Percentiles rank a stretch among this genome's conserved stretches.
Evolutionary conservation across 2,113 vertebrate species (phyloP).

Genomic region (Lasiurus borealis): DNA sequence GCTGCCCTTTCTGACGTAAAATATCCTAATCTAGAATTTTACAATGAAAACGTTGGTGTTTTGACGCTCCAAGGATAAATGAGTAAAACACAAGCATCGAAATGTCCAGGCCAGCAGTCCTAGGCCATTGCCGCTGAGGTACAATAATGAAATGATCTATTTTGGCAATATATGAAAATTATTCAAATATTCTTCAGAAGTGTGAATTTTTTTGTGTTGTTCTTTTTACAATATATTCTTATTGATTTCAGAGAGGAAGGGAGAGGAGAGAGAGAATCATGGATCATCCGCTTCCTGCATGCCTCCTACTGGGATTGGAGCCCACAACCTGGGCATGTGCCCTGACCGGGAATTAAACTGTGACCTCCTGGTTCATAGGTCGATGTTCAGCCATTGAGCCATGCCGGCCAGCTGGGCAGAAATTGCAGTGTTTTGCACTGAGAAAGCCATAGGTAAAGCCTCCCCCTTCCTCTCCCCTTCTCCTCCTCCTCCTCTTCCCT

Average conservation of each 20-base stretch:
- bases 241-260: no score
- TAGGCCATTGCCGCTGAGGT: background rate
- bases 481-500: no score
- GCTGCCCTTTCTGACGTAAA: background rate
- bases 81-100: background rate
- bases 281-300: no score
- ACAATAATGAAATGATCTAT: background rate
- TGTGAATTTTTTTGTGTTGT: background rate
- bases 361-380: no score
- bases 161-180: background rate
- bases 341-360: no score
- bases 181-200: background rate
- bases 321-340: no score
- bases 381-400: no score
- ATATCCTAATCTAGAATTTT: slow-evolving; percentile 37
- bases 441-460: background rate
- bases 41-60: slow-evolving; percentile 27
- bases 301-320: no score
- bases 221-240: no score
- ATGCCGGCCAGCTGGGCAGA: no score
- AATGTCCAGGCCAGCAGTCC: background rate
- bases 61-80: background rate
- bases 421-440: background rate
- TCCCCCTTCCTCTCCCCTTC: background rate
- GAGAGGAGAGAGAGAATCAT: no score